Base-by-base conservation (phyloP, 1,140 invertebrate species). In the Sweltsa coloradensis region DNA sequence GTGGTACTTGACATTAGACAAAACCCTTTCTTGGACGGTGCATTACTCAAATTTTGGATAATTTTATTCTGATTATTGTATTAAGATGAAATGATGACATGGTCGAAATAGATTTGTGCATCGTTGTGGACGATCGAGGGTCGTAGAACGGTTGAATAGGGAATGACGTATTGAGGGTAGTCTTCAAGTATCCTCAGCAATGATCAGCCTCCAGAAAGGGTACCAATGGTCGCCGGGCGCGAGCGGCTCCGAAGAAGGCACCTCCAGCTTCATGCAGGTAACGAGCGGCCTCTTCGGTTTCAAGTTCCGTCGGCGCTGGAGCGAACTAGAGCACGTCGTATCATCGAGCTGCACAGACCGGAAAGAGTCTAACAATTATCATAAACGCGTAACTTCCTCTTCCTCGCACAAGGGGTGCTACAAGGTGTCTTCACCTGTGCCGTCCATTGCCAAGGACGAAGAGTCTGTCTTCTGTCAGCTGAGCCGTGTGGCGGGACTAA, bases 241-340 rank as follows among this genome's bases (percentile, higher is more conserved):
- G 14, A 24, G 27, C 24, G 22, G 34, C 3, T 27, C 36, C 3
- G 44, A 41, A 3, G 21, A 47, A n/a, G 27, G 27, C 3, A 18
- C 36, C 11, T 40, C 24, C 4, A 44, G 16, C 27, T 44, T 44
- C 27, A 26, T 31, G 16, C 25, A 47, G 27, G 23, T 47, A 19
- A 36, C 16, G 11, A 36, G 45, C n/a, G 45, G 45, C 5, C 23
- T 47, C 2, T 52, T 52, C 23, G 46, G 50, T 5, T 47, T 52
- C 41, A 45, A 47, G 23, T 50, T 54, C 26, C 47, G 53, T 0
- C 29, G 51, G 14, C 46, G 53, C 2, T 54, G 53, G 51, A 43
- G 46, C 13, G 53, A 54, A 31, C 45, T 54, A 23, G 53, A 52
- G 16, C 45, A 51, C 2, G 40, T 50, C 13, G 29, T 13, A 3